Percentiles rank a stretch among this genome's conserved stretches.
Evolutionary conservation across 2,888 invertebrate species (phyloP).

Genomic region (Julus scandinavius): DNA sequence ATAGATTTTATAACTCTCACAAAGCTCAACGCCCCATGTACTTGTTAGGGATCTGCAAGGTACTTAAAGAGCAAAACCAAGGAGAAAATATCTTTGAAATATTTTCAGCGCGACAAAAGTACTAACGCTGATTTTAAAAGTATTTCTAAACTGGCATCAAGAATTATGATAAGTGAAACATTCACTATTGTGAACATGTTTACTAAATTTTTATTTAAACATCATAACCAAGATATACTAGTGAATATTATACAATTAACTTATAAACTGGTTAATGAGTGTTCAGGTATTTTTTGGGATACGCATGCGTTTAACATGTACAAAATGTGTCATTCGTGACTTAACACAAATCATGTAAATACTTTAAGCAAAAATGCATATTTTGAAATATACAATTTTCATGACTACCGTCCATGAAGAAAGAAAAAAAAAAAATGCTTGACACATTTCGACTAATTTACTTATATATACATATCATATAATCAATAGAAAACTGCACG

Average conservation of each 20-base stretch:
- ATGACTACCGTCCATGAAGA: background rate
- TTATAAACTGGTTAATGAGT: background rate
- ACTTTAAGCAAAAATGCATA: constrained; percentile 23
- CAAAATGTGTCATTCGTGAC: background rate
- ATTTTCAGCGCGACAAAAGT: background rate
- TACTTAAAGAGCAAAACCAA: too few species aligned
- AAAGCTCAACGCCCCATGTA: too few species aligned
- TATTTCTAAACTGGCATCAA: background rate
- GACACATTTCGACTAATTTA: background rate
- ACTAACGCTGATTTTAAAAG: background rate
- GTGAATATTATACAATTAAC: background rate
- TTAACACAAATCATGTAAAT: background rate
- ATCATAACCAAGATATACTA: background rate
- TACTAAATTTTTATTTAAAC: background rate
- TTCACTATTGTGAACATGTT: background rate
- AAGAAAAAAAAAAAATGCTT: background rate
- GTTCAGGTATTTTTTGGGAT: background rate
- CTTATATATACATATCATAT: background rate
- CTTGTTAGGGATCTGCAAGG: too few species aligned
- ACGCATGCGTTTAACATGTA: background rate
- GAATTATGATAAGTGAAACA: background rate
- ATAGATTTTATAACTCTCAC: too few species aligned
- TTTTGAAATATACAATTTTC: constrained; percentile 30
- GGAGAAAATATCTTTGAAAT: too few species aligned
- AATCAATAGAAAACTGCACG: background rate